phyloP scores from a whole-genome alignment of 92 coral and sea anemone genomes.

The Umimayanthus chanpuru region DNA sequence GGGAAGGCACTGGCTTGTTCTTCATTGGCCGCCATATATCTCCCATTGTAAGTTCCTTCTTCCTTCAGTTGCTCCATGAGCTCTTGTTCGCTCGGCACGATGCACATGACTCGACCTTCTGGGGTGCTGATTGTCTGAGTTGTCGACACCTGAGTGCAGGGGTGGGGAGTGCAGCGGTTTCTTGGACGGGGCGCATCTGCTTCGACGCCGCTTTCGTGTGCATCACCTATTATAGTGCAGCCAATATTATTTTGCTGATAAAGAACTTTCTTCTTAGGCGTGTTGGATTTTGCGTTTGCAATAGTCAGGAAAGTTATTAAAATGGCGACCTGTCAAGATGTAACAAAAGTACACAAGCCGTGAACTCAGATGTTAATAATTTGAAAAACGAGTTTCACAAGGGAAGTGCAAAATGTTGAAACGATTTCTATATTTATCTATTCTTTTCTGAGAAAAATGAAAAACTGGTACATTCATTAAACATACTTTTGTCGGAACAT shows the following conservation, averaged over 20 bases:
- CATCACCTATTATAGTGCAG: neutral
- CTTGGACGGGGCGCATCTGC: neutral
- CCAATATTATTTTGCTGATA: neutral
- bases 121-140: conserved; percentile 4
- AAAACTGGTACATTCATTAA: too few relatives aligned
- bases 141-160: conserved; percentile 6
- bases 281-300: neutral
- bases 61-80: neutral
- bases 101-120: neutral
- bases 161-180: neutral
- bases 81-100: conserved; percentile 8
- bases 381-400: too few relatives aligned
- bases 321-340: neutral
- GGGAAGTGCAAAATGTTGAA: too few relatives aligned
- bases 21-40: conserved; percentile 5
- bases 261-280: neutral
- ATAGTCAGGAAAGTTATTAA: neutral
- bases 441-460: too few relatives aligned
- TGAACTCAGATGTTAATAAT: neutral
- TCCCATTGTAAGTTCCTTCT: conserved; percentile 5
- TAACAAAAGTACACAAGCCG: neutral
- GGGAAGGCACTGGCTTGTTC: conserved; percentile 11
- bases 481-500: too few relatives aligned
- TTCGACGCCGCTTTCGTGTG: neutral
- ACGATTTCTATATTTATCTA: too few relatives aligned